These are phyloP conservation scores for Pogonomyrmex californicus DNA, from an alignment of 1,140 invertebrate species.

Conservation along the genomic window DNA sequence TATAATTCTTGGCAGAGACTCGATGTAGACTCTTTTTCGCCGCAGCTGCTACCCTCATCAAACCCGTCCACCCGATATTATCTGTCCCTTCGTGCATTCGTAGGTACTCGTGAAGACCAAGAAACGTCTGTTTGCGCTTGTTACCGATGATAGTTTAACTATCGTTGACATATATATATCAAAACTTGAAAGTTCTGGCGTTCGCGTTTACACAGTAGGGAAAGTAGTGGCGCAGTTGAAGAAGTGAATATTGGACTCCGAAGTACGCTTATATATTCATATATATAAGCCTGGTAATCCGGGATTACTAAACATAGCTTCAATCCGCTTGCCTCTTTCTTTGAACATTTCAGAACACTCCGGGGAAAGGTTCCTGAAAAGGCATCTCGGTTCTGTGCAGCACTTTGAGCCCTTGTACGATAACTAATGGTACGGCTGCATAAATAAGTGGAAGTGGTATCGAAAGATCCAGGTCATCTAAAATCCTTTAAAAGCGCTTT, in stretches of 20 bases:
- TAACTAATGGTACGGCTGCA: conserved; percentile 76
- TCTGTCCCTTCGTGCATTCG: background rate
- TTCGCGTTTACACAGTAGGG: background rate
- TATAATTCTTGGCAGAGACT: conserved; percentile 52
- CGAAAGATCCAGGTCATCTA: background rate
- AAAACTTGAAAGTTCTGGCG: background rate
- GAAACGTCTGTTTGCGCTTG: background rate
- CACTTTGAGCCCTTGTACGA: conserved; percentile 74
- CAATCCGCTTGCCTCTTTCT: conserved; percentile 20
- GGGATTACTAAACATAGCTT: conserved; percentile 5
- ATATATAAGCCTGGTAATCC: background rate
- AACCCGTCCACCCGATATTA: conserved; percentile 26
- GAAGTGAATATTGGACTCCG: background rate
- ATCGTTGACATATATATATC: conserved; percentile 10
- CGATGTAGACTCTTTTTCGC: conserved; percentile 4
- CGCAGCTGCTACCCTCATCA: conserved; percentile 63
- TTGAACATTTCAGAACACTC: conserved; percentile 44
- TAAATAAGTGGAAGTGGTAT: conserved; percentile 55
- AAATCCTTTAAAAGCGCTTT: background rate
- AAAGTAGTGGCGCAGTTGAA: background rate
- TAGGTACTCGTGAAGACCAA: background rate
- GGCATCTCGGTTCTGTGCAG: conserved; percentile 48
- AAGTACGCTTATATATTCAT: conserved; percentile 2
- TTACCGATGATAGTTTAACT: conserved; percentile 20
- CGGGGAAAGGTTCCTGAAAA: conserved; percentile 23